Percentiles rank a stretch among this genome's conserved stretches.
Conservation (phyloP, 2,113 vertebrate species). For the Porphyrio hochstetteri region DNA sequence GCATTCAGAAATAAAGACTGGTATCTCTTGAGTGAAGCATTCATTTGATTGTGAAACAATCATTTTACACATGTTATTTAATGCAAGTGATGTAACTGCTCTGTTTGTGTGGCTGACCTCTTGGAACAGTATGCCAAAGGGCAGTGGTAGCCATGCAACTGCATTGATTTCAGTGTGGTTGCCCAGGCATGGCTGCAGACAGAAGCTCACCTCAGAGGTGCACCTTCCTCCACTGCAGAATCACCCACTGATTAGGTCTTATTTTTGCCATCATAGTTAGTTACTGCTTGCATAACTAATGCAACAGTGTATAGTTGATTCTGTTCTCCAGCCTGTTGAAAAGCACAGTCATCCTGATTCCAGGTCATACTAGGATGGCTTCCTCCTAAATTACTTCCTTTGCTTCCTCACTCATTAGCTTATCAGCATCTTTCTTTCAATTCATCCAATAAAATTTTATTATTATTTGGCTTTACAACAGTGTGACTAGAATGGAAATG, state of each 20-base stretch:
- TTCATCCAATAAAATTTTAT: not conserved
- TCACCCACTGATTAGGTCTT: not conserved
- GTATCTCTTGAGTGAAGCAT: not conserved
- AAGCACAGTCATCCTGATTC: fast-evolving
- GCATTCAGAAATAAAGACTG: not conserved
- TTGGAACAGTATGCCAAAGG: not conserved
- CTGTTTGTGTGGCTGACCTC: not conserved
- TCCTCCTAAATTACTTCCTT: not conserved
- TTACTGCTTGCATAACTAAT: not conserved
- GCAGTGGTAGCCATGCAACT: not conserved
- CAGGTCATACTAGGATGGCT: not conserved
- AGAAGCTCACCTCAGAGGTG: fast-evolving
- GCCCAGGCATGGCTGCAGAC: not conserved
- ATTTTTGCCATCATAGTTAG: not conserved
- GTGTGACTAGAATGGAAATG: not conserved
- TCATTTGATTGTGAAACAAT: not conserved
- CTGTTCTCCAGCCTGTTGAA: not conserved
- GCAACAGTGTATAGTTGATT: not conserved
- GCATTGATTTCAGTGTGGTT: not conserved
- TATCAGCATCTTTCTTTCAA: not conserved
- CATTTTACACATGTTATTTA: not conserved
- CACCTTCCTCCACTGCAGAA: not conserved
- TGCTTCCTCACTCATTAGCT: not conserved
- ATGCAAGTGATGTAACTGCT: not conserved
- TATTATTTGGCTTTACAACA: not conserved